phyloP scores from a whole-genome alignment of 2,113 vertebrate genomes.

The Eulacestoma nigropectus region DNA sequence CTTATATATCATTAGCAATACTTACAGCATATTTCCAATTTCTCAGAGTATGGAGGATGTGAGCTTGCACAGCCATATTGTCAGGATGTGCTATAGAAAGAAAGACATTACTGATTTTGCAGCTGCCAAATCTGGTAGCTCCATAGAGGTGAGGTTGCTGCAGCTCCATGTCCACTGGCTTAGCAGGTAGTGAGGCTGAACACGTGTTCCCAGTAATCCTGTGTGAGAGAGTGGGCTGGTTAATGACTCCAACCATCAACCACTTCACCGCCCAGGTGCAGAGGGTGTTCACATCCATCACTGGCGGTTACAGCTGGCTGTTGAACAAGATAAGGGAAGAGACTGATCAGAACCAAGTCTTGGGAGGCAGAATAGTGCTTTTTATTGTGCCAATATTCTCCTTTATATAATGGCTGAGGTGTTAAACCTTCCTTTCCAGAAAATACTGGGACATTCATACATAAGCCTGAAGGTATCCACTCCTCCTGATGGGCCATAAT shows the following conservation, averaged over 20 bases:
- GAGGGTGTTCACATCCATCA: too few species aligned
- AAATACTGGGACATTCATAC: not conserved
- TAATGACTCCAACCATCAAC: accelerated
- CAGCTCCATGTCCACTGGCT: not conserved
- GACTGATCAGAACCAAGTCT: not conserved
- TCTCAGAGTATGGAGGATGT: not conserved
- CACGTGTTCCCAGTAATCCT: accelerated
- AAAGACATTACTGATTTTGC: not conserved
- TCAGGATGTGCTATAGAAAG: not conserved
- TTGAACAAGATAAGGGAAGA: not conserved
- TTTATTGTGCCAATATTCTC: not conserved
- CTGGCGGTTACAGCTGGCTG: not conserved
- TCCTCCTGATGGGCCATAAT: not conserved
- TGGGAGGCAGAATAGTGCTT: not conserved
- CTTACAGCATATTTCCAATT: not conserved
- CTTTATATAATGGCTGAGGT: not conserved
- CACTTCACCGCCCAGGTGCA: not conserved
- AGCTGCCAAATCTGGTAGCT: not conserved
- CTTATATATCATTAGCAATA: not conserved
- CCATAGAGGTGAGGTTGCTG: not conserved
- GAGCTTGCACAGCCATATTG: not conserved
- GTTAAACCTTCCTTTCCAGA: not conserved
- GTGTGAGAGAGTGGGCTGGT: too few species aligned
- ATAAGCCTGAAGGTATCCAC: not conserved
- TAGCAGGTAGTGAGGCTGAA: not conserved